Percentiles rank a stretch among this genome's conserved stretches.
These are phyloP conservation scores for Drosophila watanabei DNA, from an alignment of 1,140 invertebrate species.

Conservation along the genomic window DNA sequence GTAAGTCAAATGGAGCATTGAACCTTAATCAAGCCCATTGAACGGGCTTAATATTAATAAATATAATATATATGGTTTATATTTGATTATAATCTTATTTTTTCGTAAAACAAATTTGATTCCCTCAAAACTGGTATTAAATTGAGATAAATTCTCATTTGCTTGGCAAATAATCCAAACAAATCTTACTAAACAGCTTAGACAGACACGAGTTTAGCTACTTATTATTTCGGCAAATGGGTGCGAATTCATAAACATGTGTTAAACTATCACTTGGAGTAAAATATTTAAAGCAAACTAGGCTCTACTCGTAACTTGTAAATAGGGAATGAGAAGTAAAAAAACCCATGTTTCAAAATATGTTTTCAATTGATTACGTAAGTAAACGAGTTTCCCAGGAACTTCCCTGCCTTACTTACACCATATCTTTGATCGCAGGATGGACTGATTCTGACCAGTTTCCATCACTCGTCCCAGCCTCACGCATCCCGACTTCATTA, in stretches of 20 bases:
- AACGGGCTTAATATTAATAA: no score
- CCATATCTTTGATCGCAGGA: conserved; percentile 37
- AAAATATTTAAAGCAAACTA: conserved; percentile 7
- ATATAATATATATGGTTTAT: neutral
- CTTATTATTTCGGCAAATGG: neutral
- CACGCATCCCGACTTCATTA: conserved; percentile 65
- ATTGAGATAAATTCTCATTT: neutral
- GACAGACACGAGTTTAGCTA: neutral
- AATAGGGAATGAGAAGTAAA: neutral
- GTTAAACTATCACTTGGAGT: neutral
- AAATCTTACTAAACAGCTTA: neutral
- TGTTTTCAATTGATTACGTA: no score
- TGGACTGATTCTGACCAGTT: conserved; percentile 32
- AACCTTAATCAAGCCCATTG: neutral
- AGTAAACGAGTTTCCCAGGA: conserved; percentile 19
- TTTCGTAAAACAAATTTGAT: neutral
- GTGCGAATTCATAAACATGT: conserved; percentile 6
- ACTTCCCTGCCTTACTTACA: conserved; percentile 7
- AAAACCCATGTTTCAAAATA: neutral
- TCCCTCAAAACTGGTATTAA: neutral
- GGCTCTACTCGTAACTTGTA: neutral
- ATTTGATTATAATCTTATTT: neutral
- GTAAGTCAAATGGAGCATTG: neutral
- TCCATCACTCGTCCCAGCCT: conserved; percentile 44
- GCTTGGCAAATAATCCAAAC: neutral